Conservation (phyloP, 2,113 vertebrate genomes). For the Engystomops pustulosus region DNA sequence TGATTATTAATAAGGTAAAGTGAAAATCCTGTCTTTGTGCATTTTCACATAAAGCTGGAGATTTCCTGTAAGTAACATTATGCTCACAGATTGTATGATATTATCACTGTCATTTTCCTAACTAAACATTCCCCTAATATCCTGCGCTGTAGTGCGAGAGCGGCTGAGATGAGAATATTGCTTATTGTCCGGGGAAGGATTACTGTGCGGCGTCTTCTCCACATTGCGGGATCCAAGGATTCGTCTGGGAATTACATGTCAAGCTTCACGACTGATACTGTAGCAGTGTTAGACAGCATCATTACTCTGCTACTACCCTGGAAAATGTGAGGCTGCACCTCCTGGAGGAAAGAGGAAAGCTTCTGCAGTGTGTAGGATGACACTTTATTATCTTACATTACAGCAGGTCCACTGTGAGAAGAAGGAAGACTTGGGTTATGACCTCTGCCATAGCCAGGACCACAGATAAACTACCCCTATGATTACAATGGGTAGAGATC, state of each 20-base stretch:
- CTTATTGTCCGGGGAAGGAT: conserved; percentile 14
- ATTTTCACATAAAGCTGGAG: background rate
- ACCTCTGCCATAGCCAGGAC: no score
- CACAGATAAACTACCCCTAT: background rate
- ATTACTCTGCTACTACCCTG: conserved; percentile 14
- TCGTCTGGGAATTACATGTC: conserved; percentile 1
- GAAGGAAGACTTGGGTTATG: no score
- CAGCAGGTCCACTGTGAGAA: no score
- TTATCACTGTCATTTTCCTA: background rate
- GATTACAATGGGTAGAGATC: no score
- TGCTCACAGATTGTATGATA: background rate
- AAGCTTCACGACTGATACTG: background rate
- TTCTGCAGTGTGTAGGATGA: background rate
- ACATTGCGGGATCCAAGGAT: background rate
- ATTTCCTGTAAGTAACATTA: background rate
- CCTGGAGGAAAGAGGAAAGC: background rate
- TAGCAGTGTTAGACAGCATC: background rate
- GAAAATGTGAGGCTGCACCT: background rate
- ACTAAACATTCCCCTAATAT: background rate
- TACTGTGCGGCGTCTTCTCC: background rate
- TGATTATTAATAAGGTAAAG: background rate
- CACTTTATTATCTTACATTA: background rate
- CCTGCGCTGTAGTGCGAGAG: background rate
- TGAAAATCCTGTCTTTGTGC: background rate
- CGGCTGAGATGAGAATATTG: background rate